Base-by-base conservation (phyloP, 2,888 invertebrate species). In the Cabera pusaria region DNA sequence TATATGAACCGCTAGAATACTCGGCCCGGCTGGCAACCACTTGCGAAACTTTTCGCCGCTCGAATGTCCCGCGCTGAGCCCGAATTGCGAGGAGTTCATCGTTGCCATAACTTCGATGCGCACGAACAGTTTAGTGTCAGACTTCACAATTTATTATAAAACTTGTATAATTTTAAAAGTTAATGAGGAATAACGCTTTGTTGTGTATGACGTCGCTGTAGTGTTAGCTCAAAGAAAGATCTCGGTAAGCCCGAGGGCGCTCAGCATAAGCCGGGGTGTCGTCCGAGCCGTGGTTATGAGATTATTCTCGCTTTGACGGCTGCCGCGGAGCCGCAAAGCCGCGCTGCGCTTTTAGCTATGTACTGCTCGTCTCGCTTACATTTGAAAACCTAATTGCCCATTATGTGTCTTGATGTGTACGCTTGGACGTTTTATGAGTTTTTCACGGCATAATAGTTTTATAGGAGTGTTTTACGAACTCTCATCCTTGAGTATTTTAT, bases 261-360 rank as follows among this genome's bases (percentile, higher is more conserved):
- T 76, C 66, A 56, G 70, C 71, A 67, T 73, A 78, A 75, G 76
- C 75, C 72, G 72, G 52, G 72, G 66, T 69, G 74, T 78, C 72
- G 77, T 70, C 73, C 70, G 69, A 67, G 64, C 65, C 70, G 69
- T 72, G 69, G 80, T 85, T 84, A 85, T 84, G 81, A 81, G 81
- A 84, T 85, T 82, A 85, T 76, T 76, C 74, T 77, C 75, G 76
- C 83, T 85, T 83, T 83, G 83, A 80, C 77, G 72, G 68, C 63
- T 62, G 64, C 66, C 68, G 69, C 64, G 56, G 58, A 63, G 61
- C 64, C 70, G 64, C 65, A 72, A 64, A 68, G 64, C 59, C 54
- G 61, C 59, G 72, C 61, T 72, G 75, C 68, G 59, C 76, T 73
- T 75, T 75, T 67, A 66, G 62, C n/a, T n/a, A n/a, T n/a, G 60